These are phyloP conservation scores for Tupiocoris notatus DNA, from an alignment of 2,888 invertebrate species.

Conservation along the genomic window DNA sequence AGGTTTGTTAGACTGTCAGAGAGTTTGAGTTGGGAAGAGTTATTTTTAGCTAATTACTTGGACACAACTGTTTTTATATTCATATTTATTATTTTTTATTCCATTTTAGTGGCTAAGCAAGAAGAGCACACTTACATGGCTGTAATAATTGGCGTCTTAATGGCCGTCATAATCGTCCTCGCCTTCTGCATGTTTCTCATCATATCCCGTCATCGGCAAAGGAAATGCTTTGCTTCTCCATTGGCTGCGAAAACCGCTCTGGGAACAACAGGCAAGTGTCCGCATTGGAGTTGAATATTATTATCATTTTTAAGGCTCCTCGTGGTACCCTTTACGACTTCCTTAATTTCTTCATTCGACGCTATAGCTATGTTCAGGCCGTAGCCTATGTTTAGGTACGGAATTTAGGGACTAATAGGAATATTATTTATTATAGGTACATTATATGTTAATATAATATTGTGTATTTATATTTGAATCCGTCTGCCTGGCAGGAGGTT, in stretches of 20 bases:
- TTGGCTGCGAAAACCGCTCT: conserved; percentile 62
- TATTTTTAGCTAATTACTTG: not conserved
- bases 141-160: conserved; percentile 73
- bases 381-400: too few species aligned
- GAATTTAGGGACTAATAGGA: too few species aligned
- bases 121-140: conserved; percentile 73
- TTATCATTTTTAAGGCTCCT: too few species aligned
- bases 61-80: too few species aligned
- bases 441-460: too few species aligned
- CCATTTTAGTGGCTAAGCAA: conserved; percentile 62
- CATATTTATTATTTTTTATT: not conserved
- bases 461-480: not conserved
- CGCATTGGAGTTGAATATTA: too few species aligned
- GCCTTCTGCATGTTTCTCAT: conserved; percentile 71
- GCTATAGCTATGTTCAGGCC: too few species aligned
- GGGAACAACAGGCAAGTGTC: conserved; percentile 42
- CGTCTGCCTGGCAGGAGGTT: conserved; percentile 9
- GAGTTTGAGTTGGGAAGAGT: too few species aligned
- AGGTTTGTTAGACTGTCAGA: conserved; percentile 48
- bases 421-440: too few species aligned
- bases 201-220: conserved; percentile 67
- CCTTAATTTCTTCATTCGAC: too few species aligned
- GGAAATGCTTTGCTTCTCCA: conserved; percentile 72
- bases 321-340: too few species aligned
- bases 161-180: conserved; percentile 69